Evolutionary conservation across 2,888 invertebrate species (phyloP).

Genomic region (Stenchaetothrips biformis): DNA sequence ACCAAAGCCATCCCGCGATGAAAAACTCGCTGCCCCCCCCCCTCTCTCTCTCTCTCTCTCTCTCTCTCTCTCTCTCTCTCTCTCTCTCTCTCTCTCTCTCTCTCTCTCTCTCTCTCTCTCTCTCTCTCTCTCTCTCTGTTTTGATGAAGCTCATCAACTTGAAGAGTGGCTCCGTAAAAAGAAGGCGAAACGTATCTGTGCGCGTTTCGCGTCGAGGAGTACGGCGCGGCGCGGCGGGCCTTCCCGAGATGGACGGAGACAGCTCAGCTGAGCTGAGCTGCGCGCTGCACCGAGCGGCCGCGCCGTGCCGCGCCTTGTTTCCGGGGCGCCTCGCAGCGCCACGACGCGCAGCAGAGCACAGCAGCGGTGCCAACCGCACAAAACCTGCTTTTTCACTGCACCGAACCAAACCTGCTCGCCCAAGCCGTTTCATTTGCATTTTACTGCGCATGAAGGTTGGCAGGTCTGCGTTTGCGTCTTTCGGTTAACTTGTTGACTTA

Average conservation of each 20-base stretch:
- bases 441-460: constrained; percentile 1
- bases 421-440: constrained; percentile 14
- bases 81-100: background rate
- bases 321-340: background rate
- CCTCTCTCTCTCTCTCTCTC: background rate
- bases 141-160: background rate
- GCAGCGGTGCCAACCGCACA: background rate
- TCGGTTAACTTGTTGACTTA: constrained; percentile 21
- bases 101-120: background rate
- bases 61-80: background rate
- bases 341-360: background rate
- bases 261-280: background rate
- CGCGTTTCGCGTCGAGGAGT: background rate
- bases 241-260: background rate
- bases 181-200: background rate
- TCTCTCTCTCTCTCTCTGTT: background rate
- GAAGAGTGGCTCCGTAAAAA: background rate
- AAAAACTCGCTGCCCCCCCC: background rate
- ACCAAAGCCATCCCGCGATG: background rate
- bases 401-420: background rate
- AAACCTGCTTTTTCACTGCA: constrained; percentile 22
- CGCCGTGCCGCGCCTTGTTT: background rate
- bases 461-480: background rate
- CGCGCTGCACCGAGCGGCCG: background rate
- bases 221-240: background rate